These are phyloP conservation scores for Noctua pronuba DNA, from an alignment of 2,888 invertebrate species.

Conservation along the genomic window DNA sequence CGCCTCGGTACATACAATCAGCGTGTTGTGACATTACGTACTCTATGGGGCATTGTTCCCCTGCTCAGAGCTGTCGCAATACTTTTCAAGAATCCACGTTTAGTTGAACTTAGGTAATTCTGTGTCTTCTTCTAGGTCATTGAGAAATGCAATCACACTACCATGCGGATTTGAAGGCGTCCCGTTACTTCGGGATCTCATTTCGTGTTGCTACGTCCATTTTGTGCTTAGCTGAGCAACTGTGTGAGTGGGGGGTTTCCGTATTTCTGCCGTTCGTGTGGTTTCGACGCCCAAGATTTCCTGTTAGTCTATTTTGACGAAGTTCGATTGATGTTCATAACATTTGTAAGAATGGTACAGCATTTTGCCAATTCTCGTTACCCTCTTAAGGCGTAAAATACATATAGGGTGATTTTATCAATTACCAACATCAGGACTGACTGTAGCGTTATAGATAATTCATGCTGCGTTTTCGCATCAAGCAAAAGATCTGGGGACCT, in stretches of 20 bases:
- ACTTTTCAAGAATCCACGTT: conserved; percentile 27
- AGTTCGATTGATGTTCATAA: neutral
- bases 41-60: conserved; percentile 55
- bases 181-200: conserved; percentile 48
- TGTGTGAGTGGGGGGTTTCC: conserved; percentile 20
- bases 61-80: conserved; percentile 36
- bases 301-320: conserved; percentile 23
- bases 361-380: neutral
- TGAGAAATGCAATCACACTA: conserved; percentile 44
- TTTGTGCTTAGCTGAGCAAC: conserved; percentile 36
- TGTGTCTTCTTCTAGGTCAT: conserved; percentile 46
- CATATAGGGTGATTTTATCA: neutral
- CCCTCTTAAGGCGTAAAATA: neutral
- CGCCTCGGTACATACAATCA: conserved; percentile 27
- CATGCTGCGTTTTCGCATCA: neutral
- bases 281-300: conserved; percentile 25
- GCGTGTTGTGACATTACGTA: conserved; percentile 45
- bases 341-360: neutral
- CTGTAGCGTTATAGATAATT: neutral
- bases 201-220: conserved; percentile 50
- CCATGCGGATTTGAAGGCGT: conserved; percentile 42
- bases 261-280: conserved; percentile 28
- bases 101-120: conserved; percentile 32
- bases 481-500: neutral
- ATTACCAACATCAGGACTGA: neutral